Percentiles rank a stretch among this genome's conserved stretches.
phyloP scores from a whole-genome alignment of 2,113 vertebrate genomes.

The Pelmatolapia mariae region DNA sequence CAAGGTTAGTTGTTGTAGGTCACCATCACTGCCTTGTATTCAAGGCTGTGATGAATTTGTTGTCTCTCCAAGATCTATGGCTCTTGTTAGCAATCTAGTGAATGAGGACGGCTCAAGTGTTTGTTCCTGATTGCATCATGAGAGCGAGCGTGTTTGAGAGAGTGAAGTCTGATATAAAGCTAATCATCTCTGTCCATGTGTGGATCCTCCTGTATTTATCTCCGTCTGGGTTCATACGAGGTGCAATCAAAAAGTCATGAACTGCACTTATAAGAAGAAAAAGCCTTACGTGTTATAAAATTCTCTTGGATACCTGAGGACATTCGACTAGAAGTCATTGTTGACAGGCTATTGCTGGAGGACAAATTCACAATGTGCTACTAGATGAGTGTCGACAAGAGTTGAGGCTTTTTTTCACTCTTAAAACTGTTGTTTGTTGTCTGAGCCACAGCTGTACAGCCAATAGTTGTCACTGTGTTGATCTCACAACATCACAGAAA shows the following conservation, averaged over 20 bases:
- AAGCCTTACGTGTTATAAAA: neutral
- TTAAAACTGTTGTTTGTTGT: neutral
- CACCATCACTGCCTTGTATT: constrained; percentile 4
- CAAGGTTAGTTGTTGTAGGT: neutral
- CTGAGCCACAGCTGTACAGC: neutral
- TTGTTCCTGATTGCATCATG: constrained; percentile 32
- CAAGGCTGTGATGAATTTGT: constrained; percentile 12
- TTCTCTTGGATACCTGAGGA: neutral
- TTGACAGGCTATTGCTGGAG: neutral
- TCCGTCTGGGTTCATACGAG: neutral
- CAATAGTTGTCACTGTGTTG: neutral
- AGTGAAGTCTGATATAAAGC: constrained; percentile 5
- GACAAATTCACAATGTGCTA: neutral
- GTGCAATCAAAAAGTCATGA: neutral
- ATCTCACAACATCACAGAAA: neutral
- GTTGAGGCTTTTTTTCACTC: neutral
- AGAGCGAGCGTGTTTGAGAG: neutral
- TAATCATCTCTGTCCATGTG: neutral
- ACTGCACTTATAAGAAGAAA: neutral
- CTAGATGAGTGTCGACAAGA: neutral
- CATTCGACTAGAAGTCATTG: neutral
- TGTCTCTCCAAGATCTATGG: constrained; percentile 1
- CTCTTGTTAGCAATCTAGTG: constrained; percentile 25
- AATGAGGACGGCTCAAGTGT: constrained; percentile 24
- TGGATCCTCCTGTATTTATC: neutral